Evolutionary conservation across 1,140 invertebrate genomes (phyloP), one percentile per base, ranked within the genome.

Genomic region (Wiebesia pumilae): DNA sequence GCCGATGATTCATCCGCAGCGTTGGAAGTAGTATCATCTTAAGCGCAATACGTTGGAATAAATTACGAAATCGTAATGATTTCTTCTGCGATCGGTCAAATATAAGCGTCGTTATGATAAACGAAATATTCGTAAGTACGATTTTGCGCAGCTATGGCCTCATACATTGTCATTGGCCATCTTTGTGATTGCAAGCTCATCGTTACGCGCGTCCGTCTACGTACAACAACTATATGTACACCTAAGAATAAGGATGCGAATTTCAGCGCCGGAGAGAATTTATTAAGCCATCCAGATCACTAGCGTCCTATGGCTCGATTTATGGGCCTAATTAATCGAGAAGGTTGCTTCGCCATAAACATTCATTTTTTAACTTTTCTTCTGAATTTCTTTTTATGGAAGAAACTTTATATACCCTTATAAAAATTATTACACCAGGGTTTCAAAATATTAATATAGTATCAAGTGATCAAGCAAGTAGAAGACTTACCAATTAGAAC

Each of bases 271-370:
- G 33, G 40, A 35, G 78, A 62, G 84, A 51, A 86, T 81, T 86
- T 86, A 86, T 86, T 71, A 81, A 86, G n/a, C 69, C 33, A 21
- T 51, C 65, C 14, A 85, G 78, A 24, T 79, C 43, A 40, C 27
- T 24, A 78, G 78, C n/a, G 79, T 86, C 79, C 79, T 35, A 62
- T 81, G 67, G 79, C 69, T 79, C 6, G 69, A 86, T 86, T 86
- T 86, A 86, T 86, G 84, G 24, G 43, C 27, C 77, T 81, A 86
- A 86, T 86, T 86, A 86, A 86, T 86, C 79, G 78, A n/a, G 78
- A 65, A 73, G 47, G 67, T 30, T 73, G 47, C 69, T 35, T 33
- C 24, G 21, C 27, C 27, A 54, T 85, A 81, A 80, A n/a, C 83
- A 14, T 84, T 85, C 33, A 33, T 81, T 73, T 85, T 81, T 81